Percentiles rank a stretch among this genome's conserved stretches.
phyloP scores from a whole-genome alignment of 2,888 invertebrate genomes.

The Arenicola marina region DNA sequence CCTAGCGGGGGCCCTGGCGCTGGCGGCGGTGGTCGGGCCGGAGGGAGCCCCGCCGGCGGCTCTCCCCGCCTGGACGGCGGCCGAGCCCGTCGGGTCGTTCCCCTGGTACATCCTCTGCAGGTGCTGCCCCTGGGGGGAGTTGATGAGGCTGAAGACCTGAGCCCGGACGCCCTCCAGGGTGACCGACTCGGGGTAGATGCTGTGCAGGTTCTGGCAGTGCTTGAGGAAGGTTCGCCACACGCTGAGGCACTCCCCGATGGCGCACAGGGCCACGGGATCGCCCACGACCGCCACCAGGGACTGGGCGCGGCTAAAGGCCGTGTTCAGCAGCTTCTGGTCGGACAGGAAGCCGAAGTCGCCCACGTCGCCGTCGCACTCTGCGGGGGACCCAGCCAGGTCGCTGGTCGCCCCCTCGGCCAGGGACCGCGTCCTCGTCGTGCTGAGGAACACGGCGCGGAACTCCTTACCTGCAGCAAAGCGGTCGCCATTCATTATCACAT shows the following conservation, averaged over 20 bases:
- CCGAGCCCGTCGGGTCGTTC: neutral
- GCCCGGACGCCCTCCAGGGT: constrained; percentile 43
- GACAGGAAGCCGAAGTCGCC: constrained; percentile 54
- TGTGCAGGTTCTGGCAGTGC: constrained; percentile 52
- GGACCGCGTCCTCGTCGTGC: constrained; percentile 48
- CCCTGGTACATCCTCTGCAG: neutral
- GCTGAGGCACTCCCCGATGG: constrained; percentile 47
- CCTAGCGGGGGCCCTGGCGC: neutral
- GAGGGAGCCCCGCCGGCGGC: too few species aligned
- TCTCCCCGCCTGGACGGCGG: neutral
- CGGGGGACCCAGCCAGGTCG: neutral
- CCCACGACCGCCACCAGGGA: constrained; percentile 73
- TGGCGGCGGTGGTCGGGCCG: neutral
- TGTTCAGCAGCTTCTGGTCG: constrained; percentile 55
- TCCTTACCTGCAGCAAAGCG: constrained; percentile 44
- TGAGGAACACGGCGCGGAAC: constrained; percentile 51
- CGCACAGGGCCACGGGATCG: constrained; percentile 77
- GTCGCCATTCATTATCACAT: neutral
- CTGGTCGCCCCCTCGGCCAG: constrained; percentile 12
- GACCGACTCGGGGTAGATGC: constrained; percentile 41
- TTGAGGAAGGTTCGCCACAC: constrained; percentile 31
- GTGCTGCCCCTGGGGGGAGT: neutral
- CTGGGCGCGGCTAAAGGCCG: constrained; percentile 56
- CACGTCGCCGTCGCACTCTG: constrained; percentile 40
- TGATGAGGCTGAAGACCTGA: constrained; percentile 31